Evolutionary conservation across 2,888 invertebrate genomes (phyloP).

Genomic region (Choreutis nemorana): DNA sequence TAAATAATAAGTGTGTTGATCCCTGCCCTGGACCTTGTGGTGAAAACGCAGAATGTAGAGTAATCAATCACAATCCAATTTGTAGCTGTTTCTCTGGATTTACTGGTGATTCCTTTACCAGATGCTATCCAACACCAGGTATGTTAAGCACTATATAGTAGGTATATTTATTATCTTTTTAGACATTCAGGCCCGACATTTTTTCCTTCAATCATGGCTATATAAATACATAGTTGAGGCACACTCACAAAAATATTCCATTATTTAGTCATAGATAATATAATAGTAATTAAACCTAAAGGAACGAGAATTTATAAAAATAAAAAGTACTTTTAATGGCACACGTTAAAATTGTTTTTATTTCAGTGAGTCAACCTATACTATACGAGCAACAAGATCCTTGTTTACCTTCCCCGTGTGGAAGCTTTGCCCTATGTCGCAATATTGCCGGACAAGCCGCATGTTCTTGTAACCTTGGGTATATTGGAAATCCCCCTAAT

Average conservation of each 20-base stretch:
- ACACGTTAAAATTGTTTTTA: too few relatives aligned
- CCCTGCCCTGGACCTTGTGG: slow-evolving; percentile 79
- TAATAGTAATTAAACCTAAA: too few relatives aligned
- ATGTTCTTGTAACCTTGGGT: slow-evolving; percentile 68
- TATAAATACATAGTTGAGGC: too few relatives aligned
- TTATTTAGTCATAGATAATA: too few relatives aligned
- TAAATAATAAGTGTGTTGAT: slow-evolving; percentile 74
- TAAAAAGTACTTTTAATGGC: background rate
- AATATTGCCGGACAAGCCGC: slow-evolving; percentile 63
- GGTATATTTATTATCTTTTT: slow-evolving; percentile 3
- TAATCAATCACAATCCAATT: slow-evolving; percentile 75
- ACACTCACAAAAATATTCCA: too few relatives aligned
- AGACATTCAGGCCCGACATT: too few relatives aligned
- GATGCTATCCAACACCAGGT: slow-evolving; percentile 68
- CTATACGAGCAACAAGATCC: slow-evolving; percentile 59
- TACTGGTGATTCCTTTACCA: slow-evolving; percentile 72
- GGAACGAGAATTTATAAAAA: too few relatives aligned
- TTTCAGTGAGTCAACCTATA: slow-evolving; percentile 36
- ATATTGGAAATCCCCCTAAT: slow-evolving; percentile 71
- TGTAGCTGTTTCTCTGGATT: slow-evolving; percentile 71
- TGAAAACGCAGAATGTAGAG: slow-evolving; percentile 72
- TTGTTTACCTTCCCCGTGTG: slow-evolving; percentile 74
- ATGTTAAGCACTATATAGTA: slow-evolving; percentile 12
- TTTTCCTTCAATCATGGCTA: too few relatives aligned
- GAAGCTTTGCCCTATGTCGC: slow-evolving; percentile 68